These are phyloP conservation scores for Hyaena hyaena DNA, from an alignment of 2,113 vertebrate genomes.

Conservation along the genomic window DNA sequence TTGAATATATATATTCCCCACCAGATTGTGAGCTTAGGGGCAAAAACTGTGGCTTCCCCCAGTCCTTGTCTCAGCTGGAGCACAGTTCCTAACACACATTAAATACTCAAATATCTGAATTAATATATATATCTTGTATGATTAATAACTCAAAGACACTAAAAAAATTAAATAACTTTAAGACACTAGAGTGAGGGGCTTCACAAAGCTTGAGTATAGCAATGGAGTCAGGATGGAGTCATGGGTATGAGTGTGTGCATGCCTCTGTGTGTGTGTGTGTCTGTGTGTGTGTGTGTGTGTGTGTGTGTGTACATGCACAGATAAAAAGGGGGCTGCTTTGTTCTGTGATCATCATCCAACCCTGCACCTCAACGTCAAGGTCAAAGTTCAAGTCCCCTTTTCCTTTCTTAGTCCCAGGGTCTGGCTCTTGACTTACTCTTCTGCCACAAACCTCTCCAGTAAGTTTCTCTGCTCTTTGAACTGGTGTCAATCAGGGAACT, in stretches of 20 bases:
- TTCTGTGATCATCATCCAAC: not conserved
- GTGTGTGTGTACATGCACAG: fast-evolving
- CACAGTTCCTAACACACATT: not conserved
- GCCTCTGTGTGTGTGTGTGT: not conserved
- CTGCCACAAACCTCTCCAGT: not conserved
- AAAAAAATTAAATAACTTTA: not conserved
- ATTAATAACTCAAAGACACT: not conserved
- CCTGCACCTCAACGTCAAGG: not conserved
- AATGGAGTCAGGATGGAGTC: not conserved
- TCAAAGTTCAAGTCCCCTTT: not conserved
- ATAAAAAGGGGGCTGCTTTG: not conserved
- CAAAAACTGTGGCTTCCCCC: not conserved
- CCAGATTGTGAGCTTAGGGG: not conserved
- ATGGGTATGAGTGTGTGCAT: fast-evolving
- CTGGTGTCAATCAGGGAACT: not conserved
- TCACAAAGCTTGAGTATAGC: not conserved
- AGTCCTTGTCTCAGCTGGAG: not conserved
- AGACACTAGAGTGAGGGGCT: not conserved
- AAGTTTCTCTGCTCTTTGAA: not conserved
- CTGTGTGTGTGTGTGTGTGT: no score
- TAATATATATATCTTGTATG: not conserved
- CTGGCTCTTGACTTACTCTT: not conserved
- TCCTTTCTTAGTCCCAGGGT: not conserved
- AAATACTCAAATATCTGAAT: not conserved
- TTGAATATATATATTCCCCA: not conserved